Conservation (phyloP, 37 sponge, comb jelly and placozoan genomes). For the Ephydatia muelleri region DNA sequence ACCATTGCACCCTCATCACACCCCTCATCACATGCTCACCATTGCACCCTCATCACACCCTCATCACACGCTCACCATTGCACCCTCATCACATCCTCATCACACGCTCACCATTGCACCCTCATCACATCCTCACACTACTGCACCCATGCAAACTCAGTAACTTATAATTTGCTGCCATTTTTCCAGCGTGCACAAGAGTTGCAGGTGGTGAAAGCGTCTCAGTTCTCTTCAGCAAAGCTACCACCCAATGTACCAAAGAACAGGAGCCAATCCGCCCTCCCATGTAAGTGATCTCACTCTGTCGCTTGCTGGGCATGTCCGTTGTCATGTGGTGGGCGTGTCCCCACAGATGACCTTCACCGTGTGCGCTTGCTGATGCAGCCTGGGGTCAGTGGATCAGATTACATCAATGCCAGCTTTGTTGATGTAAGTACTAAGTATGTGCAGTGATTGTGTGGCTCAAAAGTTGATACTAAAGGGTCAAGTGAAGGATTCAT, state of each 20-base stretch:
- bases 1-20: no score
- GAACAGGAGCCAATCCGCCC: slow-evolving; percentile 64
- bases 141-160: not conserved
- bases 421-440: slow-evolving; percentile 61
- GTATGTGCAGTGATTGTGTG: no score
- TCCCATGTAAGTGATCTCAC: slow-evolving; percentile 71
- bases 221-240: slow-evolving; percentile 38
- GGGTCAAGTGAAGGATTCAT: no score
- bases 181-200: slow-evolving; percentile 35
- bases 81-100: not conserved
- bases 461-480: no score
- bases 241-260: slow-evolving; percentile 53
- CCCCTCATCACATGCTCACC: not conserved
- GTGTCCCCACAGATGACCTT: slow-evolving; percentile 44
- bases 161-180: not conserved
- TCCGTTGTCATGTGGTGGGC: slow-evolving; percentile 3
- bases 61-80: not conserved
- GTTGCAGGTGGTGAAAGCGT: slow-evolving; percentile 19
- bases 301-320: not conserved
- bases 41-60: not conserved
- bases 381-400: slow-evolving; percentile 67
- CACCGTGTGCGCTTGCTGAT: slow-evolving; percentile 64
- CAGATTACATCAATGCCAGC: slow-evolving; percentile 82
- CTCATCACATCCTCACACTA: not conserved
- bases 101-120: not conserved